Evolutionary conservation across 2,888 invertebrate species (phyloP), one percentile per base, ranked within the genome.

Genomic region (Celastrina argiolus): DNA sequence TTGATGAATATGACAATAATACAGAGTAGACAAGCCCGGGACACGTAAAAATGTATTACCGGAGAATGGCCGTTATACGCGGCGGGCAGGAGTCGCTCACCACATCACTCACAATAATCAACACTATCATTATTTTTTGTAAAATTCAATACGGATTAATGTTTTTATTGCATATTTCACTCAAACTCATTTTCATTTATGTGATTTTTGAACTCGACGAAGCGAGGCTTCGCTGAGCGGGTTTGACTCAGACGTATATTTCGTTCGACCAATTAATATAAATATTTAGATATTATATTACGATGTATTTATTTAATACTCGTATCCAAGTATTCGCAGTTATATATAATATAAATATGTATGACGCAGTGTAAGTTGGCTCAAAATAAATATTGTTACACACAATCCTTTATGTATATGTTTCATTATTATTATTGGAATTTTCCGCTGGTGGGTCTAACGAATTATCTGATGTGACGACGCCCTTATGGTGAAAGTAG

Each of bases 401-500:
- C 41, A 56, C 63, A 18, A 39, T 63, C 14, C 56, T 56, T 63
- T 51, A 56, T 45, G 63, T 39, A 67, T 63, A 64, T 64, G 65
- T 31, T 56, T 63, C 41, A 63, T 68, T 68, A 68, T 66, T 69
- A 45, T 64, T 45, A 31, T 66, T 22, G 71, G 70, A 73, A 73
- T 73, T 73, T 72, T 72, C 71, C 73, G 69, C 68, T 69, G 71
- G 68, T 69, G 64, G 69, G 66, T 69, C 70, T 71, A 70, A 72
- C 72, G 41, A 69, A 72, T 70, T 69, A 72, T 66, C 67, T 66
- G 70, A 78, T 80, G 78, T 81, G 81, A 76, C 76, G 76, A 75
- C 78, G 84, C 84, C 86, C 84, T 85, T 85, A 82, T 74, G 85
- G 87, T 85, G 87, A 88, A 88, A 88, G 87, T 87, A 76, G 81